Base-by-base conservation (phyloP, 2,888 invertebrate genomes). In the Campoplex nolae region DNA sequence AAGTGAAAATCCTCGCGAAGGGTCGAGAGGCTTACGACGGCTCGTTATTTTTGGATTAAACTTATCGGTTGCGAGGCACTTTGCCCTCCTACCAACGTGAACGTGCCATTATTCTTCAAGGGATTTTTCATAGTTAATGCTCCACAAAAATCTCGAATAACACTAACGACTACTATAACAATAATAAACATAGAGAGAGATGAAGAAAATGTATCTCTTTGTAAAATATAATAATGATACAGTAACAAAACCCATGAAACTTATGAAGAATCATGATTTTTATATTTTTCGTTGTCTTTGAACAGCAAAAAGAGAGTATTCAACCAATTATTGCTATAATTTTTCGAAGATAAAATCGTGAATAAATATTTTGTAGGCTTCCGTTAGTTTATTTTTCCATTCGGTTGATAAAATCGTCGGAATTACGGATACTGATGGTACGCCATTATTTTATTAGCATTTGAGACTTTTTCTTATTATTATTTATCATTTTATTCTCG, bases 31-130 rank as follows among this genome's bases (percentile, higher is more conserved):
- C 88, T 89, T 87, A 89, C 81, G 86, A 80, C 83, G 87, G 87
- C 88, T 89, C 89, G 89, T 89, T 89, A 89, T 89, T 89, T 89
- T 86, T 88, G 89, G 89, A 89, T 89, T 89, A 89, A 89, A 88
- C 86, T 89, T 88, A 88, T 88, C 88, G 87, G 83, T 84, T 74
- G 81, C 78, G 84, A 86, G 79, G 88, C 79, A 88, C 87, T 88
- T 88, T 88, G 68, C 54, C 79, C 79, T 70, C 71, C 83, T 76
- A 65, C 86, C 86, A 88, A 83, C 87, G 82, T 54, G 38, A 74
- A 75, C 54, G 78, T 75, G 71, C 70, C 38, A 65, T 76, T 78
- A 70, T 62, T 74, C 54, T 82, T 51, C 71, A n/a, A 56, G 28
- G 58, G 71, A 74, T 74, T 58, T 77, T 65, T 67, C n/a, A 45